Conservation (phyloP, 2,888 invertebrate species). For the Sylvicola fuscatus region DNA sequence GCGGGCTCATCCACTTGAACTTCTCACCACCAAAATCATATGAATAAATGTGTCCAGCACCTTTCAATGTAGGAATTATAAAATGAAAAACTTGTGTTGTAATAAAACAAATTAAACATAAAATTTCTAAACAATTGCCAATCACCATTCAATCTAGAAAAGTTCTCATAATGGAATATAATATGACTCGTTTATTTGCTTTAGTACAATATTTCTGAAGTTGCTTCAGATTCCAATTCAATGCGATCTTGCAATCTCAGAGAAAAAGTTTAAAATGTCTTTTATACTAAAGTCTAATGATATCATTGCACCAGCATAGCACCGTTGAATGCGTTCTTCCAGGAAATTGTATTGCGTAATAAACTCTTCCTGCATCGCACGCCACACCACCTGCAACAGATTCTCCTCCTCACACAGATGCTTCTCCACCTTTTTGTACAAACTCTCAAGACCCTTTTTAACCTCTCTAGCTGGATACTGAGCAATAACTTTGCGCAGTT, state of each 20-base stretch:
- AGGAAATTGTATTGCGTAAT: constrained; percentile 87
- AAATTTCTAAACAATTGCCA: no score
- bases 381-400: constrained; percentile 89
- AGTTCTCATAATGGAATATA: no score
- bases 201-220: no score
- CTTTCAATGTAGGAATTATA: no score
- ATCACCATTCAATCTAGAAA: no score
- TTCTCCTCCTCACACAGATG: constrained; percentile 91
- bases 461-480: constrained; percentile 88
- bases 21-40: constrained; percentile 2
- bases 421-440: constrained; percentile 93
- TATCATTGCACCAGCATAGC: constrained; percentile 91
- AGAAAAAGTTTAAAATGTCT: constrained; percentile 91
- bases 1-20: constrained; percentile 2
- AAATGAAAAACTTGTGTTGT: no score
- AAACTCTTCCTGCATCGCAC: constrained; percentile 98
- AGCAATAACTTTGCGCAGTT: constrained; percentile 81
- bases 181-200: no score
- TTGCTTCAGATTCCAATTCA: constrained; percentile 29
- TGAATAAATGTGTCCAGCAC: constrained; percentile 1
- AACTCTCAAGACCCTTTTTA: constrained; percentile 75
- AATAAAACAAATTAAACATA: no score
- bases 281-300: constrained; percentile 86
- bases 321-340: constrained; percentile 80
- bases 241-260: constrained; percentile 93